Evolutionary conservation across 2,797 vertebrate species (phyloP).

Genomic region (Vipera ursinii): DNA sequence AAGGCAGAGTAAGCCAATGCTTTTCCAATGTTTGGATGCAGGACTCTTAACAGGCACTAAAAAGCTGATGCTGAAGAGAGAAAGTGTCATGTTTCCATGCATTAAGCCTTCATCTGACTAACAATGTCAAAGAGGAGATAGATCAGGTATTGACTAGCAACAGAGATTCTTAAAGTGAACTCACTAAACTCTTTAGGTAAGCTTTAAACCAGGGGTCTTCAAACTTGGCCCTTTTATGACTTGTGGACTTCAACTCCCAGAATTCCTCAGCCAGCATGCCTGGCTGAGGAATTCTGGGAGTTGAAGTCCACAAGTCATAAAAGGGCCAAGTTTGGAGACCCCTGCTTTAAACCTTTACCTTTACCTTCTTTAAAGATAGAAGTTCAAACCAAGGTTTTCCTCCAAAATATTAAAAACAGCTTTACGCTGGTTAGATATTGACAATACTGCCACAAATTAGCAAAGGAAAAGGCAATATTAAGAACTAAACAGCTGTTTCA

Average conservation of each 20-base stretch:
- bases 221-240: too few species aligned
- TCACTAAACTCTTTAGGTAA: slow-evolving; percentile 21
- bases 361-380: slow-evolving; percentile 5
- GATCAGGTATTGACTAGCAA: slow-evolving; percentile 38
- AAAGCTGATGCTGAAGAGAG: slow-evolving; percentile 60
- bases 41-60: slow-evolving; percentile 57
- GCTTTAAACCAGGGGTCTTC: neutral
- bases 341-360: too few species aligned
- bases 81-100: slow-evolving; percentile 63
- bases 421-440: neutral
- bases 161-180: slow-evolving; percentile 30
- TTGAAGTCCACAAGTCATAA: too few species aligned
- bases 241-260: too few species aligned
- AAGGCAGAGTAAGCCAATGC: slow-evolving; percentile 62
- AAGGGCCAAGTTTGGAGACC: too few species aligned
- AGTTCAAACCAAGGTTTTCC: slow-evolving; percentile 8
- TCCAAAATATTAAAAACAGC: slow-evolving; percentile 22
- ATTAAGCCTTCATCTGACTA: slow-evolving; percentile 64
- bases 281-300: too few species aligned
- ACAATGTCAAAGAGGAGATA: slow-evolving; percentile 66
- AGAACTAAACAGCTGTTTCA: fast-evolving
- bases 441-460: neutral
- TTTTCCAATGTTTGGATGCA: slow-evolving; percentile 63
- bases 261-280: too few species aligned
- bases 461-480: neutral